phyloP scores from a whole-genome alignment of 2,113 vertebrate genomes.

The Euleptes europaea region DNA sequence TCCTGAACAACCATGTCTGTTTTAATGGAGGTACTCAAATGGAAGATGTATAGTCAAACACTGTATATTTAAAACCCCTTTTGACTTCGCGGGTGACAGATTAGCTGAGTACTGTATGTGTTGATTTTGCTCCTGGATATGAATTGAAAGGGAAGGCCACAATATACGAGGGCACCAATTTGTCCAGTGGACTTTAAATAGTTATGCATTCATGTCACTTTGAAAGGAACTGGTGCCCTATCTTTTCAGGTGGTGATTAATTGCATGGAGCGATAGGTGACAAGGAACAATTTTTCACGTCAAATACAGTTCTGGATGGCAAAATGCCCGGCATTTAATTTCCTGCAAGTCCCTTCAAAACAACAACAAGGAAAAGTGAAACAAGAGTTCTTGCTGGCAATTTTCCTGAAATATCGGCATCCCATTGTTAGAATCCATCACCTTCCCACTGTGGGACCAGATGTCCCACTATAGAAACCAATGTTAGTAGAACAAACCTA shows the following conservation, averaged over 20 bases:
- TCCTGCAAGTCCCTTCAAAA: slow-evolving; percentile 22
- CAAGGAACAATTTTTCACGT: slow-evolving; percentile 40
- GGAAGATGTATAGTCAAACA: neutral
- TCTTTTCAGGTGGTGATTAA: slow-evolving; percentile 45
- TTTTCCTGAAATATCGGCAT: slow-evolving; percentile 48
- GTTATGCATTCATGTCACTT: neutral
- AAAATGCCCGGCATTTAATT: neutral
- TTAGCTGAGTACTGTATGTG: neutral
- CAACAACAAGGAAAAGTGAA: slow-evolving; percentile 28
- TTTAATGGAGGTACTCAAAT: neutral
- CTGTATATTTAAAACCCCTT: rapidly evolving
- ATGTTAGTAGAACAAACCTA: slow-evolving; percentile 26
- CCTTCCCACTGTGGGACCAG: slow-evolving; percentile 64
- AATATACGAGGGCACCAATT: neutral
- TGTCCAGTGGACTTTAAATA: slow-evolving; percentile 31
- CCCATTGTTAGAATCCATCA: slow-evolving; percentile 48
- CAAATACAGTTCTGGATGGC: neutral
- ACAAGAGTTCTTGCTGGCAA: slow-evolving; percentile 59
- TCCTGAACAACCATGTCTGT: neutral
- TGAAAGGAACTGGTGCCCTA: neutral
- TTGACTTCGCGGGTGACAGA: slow-evolving; percentile 30
- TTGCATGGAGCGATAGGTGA: slow-evolving; percentile 37
- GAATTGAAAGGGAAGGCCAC: neutral
- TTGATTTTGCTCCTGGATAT: slow-evolving; percentile 11
- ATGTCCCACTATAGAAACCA: slow-evolving; percentile 49